Percentiles rank a stretch among this genome's conserved stretches.
These are phyloP conservation scores for Pipistrellus pipistrellus DNA, from an alignment of 2,797 vertebrate species.

Conservation along the genomic window DNA sequence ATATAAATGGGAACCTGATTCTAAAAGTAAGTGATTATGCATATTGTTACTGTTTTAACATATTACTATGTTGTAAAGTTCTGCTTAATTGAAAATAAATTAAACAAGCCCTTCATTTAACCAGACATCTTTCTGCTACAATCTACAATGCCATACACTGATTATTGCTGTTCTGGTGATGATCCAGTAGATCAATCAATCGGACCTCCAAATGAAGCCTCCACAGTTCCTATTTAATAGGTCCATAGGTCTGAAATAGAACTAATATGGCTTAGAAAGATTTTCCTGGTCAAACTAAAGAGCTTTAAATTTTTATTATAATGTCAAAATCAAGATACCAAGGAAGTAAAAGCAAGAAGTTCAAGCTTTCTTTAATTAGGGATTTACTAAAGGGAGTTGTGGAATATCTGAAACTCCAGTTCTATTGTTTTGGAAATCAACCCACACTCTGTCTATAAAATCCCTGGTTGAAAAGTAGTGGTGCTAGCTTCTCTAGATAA, in stretches of 20 bases:
- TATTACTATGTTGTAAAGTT: neutral
- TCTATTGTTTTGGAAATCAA: slow-evolving; percentile 1
- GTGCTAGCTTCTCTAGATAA: neutral
- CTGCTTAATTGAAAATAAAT: slow-evolving; percentile 32
- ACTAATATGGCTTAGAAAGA: neutral
- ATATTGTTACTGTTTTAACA: slow-evolving; percentile 21
- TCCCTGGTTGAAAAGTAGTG: neutral
- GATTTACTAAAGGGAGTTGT: neutral
- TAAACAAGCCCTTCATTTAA: neutral
- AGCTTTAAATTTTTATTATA: neutral
- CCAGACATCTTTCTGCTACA: neutral
- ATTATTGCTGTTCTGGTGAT: neutral
- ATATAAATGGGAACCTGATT: neutral
- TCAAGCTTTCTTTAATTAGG: slow-evolving; percentile 22
- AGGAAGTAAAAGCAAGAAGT: slow-evolving; percentile 46
- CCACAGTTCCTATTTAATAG: neutral
- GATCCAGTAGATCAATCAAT: neutral
- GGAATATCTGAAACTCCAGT: neutral
- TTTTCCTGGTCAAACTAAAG: neutral
- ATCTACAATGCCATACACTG: neutral
- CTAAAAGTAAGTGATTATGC: neutral
- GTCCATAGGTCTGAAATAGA: neutral
- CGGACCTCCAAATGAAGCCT: neutral
- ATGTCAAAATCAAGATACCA: slow-evolving; percentile 16
- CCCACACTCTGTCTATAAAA: neutral